phyloP scores from a whole-genome alignment of 1,140 invertebrate species.

The Meloidogyne floridensis region DNA sequence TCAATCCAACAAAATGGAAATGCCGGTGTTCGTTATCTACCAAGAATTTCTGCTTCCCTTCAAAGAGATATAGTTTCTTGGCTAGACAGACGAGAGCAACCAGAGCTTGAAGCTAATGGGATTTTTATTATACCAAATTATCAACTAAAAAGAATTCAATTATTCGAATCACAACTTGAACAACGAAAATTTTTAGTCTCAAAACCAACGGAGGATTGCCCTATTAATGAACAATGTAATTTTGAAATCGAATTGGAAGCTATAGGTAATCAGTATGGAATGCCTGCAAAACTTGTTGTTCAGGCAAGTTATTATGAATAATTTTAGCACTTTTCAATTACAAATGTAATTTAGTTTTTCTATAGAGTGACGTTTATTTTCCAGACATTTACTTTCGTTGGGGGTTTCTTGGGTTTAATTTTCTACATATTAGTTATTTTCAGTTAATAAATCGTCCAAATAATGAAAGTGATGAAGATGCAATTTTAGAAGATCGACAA shows the following conservation, averaged over 20 bases:
- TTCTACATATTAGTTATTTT: too few species aligned
- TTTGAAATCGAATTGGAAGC: conserved; percentile 54
- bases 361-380: too few species aligned
- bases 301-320: conserved; percentile 47
- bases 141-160: conserved; percentile 28
- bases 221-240: conserved; percentile 47
- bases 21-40: conserved; percentile 88
- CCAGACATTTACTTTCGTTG: too few species aligned
- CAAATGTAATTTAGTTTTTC: too few species aligned
- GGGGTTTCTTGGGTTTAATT: too few species aligned
- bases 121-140: conserved; percentile 67
- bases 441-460: conserved; percentile 60
- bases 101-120: conserved; percentile 68
- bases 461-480: conserved; percentile 64
- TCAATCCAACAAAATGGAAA: conserved; percentile 81
- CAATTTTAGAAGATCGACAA: conserved; percentile 52
- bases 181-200: conserved; percentile 63
- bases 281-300: conserved; percentile 57
- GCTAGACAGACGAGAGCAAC: conserved; percentile 73
- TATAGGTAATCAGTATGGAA: conserved; percentile 58
- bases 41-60: conserved; percentile 72
- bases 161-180: conserved; percentile 60
- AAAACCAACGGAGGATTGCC: conserved; percentile 54
- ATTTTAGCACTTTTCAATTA: too few species aligned
- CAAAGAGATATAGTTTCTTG: conserved; percentile 89